These are phyloP conservation scores for Erebia ligea DNA, from an alignment of 2,888 invertebrate genomes.

Conservation along the genomic window DNA sequence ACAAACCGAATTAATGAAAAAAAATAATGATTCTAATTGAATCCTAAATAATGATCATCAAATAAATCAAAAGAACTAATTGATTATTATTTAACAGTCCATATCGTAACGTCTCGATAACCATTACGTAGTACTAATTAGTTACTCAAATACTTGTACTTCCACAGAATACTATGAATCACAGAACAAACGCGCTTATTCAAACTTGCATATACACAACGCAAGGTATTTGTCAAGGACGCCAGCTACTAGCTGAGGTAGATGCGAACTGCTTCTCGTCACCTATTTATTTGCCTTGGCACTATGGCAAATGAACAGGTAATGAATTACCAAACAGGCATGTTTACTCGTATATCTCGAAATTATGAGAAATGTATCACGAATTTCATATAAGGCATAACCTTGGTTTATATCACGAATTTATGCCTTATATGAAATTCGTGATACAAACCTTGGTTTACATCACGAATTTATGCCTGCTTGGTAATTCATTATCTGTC, in stretches of 20 bases:
- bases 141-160: slow-evolving; percentile 3
- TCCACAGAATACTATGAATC: slow-evolving; percentile 19
- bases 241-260: not conserved
- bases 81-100: not conserved
- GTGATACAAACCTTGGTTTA: no score
- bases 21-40: not conserved
- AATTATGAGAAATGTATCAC: no score
- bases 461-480: no score
- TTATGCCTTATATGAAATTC: no score
- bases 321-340: no score
- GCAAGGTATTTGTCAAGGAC: slow-evolving; percentile 30
- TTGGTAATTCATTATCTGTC: no score
- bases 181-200: slow-evolving; percentile 28
- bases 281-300: slow-evolving; percentile 17
- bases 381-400: not conserved
- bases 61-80: not conserved
- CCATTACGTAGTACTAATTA: slow-evolving; percentile 6
- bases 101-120: not conserved
- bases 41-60: not conserved
- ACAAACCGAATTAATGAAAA: not conserved
- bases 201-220: slow-evolving; percentile 19
- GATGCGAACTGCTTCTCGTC: slow-evolving; percentile 13
- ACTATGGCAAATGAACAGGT: no score
- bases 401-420: no score
- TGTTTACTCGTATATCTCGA: no score